phyloP scores from a whole-genome alignment of 2,797 vertebrate genomes.

The Sylvia borin region DNA sequence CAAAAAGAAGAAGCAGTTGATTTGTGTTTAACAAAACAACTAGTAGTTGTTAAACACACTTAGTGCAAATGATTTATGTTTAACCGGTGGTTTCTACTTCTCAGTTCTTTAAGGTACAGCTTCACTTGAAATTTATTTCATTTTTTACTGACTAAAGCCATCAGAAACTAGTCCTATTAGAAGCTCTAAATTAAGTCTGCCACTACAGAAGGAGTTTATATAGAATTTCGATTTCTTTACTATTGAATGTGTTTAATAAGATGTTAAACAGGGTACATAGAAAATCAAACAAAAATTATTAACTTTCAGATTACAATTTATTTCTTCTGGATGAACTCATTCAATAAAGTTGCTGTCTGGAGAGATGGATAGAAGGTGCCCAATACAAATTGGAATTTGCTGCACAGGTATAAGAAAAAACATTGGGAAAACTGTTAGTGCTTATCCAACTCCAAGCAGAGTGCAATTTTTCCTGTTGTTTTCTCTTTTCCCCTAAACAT shows the following conservation, averaged over 20 bases:
- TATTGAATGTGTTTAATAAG: background rate
- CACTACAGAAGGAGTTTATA: background rate
- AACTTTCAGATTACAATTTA: background rate
- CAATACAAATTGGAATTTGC: background rate
- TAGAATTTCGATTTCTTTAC: background rate
- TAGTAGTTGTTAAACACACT: no score
- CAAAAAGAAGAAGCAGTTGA: background rate
- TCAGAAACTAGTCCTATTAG: background rate
- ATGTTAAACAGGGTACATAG: background rate
- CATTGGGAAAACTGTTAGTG: rapidly evolving
- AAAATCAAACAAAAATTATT: constrained; percentile 9
- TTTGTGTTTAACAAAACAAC: no score
- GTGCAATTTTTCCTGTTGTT: background rate
- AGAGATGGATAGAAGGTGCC: background rate
- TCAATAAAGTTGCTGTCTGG: background rate
- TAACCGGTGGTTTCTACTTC: background rate
- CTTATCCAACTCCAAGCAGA: background rate
- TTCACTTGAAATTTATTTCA: background rate
- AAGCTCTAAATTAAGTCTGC: background rate
- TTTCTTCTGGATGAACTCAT: background rate
- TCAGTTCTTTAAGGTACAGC: background rate
- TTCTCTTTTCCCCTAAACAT: background rate
- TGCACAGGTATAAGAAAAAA: background rate
- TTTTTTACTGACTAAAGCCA: background rate
- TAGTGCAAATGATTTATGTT: background rate